Conservation (phyloP, 1,140 invertebrate genomes). For the Schlechtendalia chinensis region DNA sequence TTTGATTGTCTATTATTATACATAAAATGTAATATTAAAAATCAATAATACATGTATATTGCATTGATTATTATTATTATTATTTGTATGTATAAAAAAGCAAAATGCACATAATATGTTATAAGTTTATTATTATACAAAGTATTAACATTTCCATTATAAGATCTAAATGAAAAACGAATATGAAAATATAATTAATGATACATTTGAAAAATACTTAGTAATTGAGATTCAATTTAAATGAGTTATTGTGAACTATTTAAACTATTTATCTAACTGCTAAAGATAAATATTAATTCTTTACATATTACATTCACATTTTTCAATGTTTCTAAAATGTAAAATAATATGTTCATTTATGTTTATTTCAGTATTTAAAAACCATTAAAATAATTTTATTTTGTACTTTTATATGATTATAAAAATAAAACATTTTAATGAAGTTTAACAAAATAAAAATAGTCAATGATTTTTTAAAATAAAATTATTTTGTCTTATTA, state of each 20-base stretch:
- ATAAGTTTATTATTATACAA: neutral
- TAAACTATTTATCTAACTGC: neutral
- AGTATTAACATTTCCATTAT: neutral
- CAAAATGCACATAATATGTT: neutral
- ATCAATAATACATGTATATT: neutral
- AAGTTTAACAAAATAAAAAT: neutral
- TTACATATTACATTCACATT: neutral
- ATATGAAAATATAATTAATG: conserved; percentile 1
- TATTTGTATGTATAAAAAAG: neutral
- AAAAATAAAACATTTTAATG: neutral
- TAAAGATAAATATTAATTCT: neutral
- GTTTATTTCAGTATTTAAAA: too few species aligned
- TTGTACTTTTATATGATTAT: neutral
- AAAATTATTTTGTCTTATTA: conserved; percentile 5
- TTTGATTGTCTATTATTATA: neutral
- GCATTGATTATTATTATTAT: neutral
- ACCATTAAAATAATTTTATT: neutral
- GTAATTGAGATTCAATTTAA: conserved; percentile 3
- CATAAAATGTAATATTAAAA: neutral
- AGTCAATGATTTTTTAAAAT: neutral
- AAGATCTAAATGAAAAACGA: neutral
- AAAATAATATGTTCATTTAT: neutral
- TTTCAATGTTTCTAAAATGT: too few species aligned
- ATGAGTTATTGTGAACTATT: too few species aligned
- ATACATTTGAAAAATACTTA: conserved; percentile 20